Conservation (phyloP, 2,797 vertebrate genomes). For the Falco biarmicus region DNA sequence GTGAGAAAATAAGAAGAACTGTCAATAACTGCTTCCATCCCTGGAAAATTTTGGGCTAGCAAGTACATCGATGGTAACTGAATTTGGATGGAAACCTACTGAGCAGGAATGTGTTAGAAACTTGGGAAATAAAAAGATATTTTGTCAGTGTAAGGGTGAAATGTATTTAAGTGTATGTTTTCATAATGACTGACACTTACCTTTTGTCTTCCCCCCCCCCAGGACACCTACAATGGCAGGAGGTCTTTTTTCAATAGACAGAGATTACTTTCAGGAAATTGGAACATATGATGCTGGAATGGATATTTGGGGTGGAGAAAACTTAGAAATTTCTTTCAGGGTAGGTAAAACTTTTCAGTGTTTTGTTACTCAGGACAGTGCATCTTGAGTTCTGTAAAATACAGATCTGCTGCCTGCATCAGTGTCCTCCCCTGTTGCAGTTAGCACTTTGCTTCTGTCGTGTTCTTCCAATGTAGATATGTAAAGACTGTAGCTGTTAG, state of each 20-base stretch:
- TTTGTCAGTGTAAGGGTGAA: not conserved
- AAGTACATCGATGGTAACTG: not conserved
- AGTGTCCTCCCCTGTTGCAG: not conserved
- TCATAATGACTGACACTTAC: not conserved
- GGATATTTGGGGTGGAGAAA: conserved; percentile 99
- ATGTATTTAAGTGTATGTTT: not conserved
- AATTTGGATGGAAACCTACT: not conserved
- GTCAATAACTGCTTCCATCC: not conserved
- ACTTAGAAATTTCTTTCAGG: conserved; percentile 99
- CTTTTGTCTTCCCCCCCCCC: not conserved
- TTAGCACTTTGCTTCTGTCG: not conserved
- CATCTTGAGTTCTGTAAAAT: not conserved
- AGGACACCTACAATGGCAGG: conserved; percentile 99
- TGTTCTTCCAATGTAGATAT: not conserved
- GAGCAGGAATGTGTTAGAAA: not conserved
- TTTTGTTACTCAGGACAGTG: not conserved
- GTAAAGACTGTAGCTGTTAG: not conserved
- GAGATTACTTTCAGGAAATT: conserved; percentile 99
- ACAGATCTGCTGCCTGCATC: not conserved
- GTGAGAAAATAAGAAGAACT: not conserved
- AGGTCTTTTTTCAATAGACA: conserved; percentile 97
- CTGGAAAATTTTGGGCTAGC: not conserved
- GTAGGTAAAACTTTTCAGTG: conserved; percentile 77
- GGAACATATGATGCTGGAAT: conserved; percentile 99
- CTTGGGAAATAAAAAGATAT: not conserved